Conservation (phyloP, 2,113 vertebrate genomes). For the Hipposideros armiger region DNA sequence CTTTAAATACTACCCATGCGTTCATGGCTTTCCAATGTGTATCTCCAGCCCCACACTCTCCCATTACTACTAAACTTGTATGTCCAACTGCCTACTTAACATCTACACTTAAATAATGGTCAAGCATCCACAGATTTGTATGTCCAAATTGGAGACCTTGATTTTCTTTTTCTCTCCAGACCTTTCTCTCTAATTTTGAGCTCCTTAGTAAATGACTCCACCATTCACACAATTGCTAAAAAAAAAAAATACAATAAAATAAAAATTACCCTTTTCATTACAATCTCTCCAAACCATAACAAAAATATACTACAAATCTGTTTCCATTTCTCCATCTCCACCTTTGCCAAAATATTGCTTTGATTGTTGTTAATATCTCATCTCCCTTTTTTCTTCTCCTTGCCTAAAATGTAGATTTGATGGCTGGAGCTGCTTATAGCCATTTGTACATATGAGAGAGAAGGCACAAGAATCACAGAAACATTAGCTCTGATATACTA, state of each 20-base stretch:
- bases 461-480: neutral
- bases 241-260: neutral
- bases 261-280: neutral
- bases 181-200: conserved; percentile 45
- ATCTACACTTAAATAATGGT: neutral
- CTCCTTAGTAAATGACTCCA: neutral
- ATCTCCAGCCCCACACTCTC: neutral
- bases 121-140: neutral
- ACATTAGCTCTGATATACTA: neutral
- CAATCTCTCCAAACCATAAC: neutral
- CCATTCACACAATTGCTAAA: neutral
- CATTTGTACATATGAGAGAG: conserved; percentile 1
- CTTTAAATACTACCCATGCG: neutral
- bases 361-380: neutral
- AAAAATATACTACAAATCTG: neutral
- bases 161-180: neutral
- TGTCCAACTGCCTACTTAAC: neutral
- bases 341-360: neutral
- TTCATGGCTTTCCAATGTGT: neutral
- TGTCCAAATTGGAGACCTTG: neutral
- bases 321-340: neutral
- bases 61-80: neutral
- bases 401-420: neutral
- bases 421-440: neutral
- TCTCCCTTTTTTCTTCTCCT: neutral